Evolutionary conservation across 2,888 invertebrate genomes (phyloP).

Genomic region (Morpho deidamia): DNA sequence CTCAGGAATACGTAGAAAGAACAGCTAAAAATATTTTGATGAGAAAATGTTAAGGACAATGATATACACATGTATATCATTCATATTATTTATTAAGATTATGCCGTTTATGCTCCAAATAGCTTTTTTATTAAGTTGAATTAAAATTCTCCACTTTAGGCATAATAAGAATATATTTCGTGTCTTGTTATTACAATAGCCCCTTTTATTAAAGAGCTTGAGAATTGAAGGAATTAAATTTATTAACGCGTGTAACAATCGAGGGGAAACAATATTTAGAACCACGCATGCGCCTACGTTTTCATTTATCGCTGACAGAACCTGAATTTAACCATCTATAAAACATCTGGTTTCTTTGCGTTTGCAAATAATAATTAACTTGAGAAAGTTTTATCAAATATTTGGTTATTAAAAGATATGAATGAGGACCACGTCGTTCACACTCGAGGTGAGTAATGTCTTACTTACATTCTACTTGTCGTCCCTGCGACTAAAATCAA

Average conservation of each 20-base stretch:
- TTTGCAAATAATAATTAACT: conserved; percentile 25
- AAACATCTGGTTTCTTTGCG: conserved; percentile 26
- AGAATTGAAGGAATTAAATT: conserved; percentile 16
- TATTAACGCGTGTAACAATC: conserved; percentile 16
- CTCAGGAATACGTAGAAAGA: too few relatives aligned
- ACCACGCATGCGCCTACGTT: conserved; percentile 28
- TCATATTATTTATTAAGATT: too few relatives aligned
- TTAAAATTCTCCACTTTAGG: too few relatives aligned
- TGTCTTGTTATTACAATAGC: not conserved
- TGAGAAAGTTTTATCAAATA: conserved; percentile 51
- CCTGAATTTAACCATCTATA: conserved; percentile 30
- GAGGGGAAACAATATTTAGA: conserved; percentile 13
- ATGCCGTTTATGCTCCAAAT: too few relatives aligned
- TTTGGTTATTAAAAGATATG: conserved; percentile 82
- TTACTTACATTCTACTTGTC: conserved; percentile 32
- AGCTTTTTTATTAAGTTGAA: too few relatives aligned
- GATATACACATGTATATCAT: too few relatives aligned
- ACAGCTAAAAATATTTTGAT: too few relatives aligned
- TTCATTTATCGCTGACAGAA: conserved; percentile 20
- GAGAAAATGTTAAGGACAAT: too few relatives aligned
- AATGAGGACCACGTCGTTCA: conserved; percentile 93
- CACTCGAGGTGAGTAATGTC: conserved; percentile 84
- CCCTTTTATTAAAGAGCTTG: not conserved
- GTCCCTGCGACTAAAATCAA: conserved; percentile 51
- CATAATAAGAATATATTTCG: not conserved